Base-by-base conservation (phyloP, 2,113 vertebrate species). In the Calyptommatus sinebrachiatus region DNA sequence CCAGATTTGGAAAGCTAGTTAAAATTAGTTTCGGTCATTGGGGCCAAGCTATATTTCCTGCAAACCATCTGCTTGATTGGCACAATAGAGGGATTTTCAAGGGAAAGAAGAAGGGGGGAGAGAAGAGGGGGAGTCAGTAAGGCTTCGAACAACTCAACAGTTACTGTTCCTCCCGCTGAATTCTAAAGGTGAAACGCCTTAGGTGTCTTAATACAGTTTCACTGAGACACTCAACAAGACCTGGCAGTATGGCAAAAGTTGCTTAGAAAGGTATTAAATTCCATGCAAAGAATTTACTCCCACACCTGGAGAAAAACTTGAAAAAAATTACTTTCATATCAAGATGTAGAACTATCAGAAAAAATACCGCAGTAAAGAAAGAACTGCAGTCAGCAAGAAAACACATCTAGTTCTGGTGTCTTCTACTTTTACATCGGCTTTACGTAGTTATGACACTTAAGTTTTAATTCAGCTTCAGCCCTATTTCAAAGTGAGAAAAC, bases 21-120 rank as follows among this genome's bases (percentile, higher is more conserved):
- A 95, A 98, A 97, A 99, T 99, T 99, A 97, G 98, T 98, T 97
- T 97, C 97, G 97, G 97, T 99, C 97, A 97, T 94, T 86, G 92
- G 88, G 97, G 97, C 97, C 96, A 96, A 96, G 95, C 96, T 96
- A 95, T 96, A 95, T 97, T 97, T 97, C 96, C 96, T 97, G 96
- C 95, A 95, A 97, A 98, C 97, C 98, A 99, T 98, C 98, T 99
- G 98, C 97, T 97, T 96, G 95, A 97, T 97, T 97, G 96, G 92
- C 95, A 98, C 97, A 99, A 99, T 95, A 96, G 97, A 97, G 94
- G 97, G 98, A 98, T 99, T 99, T 99, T 96, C 95, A 91, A 94
- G 94, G 86, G 80, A 91, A 86, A 85, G 67, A 74, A 48, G 12
- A 9, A 1, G 62, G 62, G 48, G 62, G 14, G 63, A 28, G 8